Evolutionary conservation across 2,113 vertebrate species (phyloP), one percentile per base, ranked within the genome.

Genomic region (Chamaetylas fuelleborni): DNA sequence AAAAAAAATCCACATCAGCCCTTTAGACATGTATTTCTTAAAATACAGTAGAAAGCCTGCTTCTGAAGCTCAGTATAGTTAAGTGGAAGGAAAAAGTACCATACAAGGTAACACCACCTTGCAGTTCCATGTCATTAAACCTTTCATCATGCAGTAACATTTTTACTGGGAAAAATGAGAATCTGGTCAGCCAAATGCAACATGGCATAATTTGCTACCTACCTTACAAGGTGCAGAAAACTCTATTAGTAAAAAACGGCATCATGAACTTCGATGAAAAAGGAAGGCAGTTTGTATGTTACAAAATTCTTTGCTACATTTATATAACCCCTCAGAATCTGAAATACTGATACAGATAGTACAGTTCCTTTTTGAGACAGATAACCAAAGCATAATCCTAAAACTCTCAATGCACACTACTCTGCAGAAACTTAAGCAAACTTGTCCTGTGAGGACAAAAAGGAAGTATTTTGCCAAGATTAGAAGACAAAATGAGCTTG

Each of bases 151-250:
- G 12, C 47, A 82, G 40, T 8, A 61, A 54, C 20, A 43, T 54
- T 88, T 90, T 77, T 51, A 76, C 18, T 6, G 18, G 45, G 40
- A 56, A 58, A 48, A 93, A 36, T 1, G 5, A 88, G 11, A 62
- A 77, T 31, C 36, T 72, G 36, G 20, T 91, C 58, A 51, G 48
- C 17, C 66, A 51, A 85, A 48, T 3, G 1, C 40, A 90, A 79
- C 17, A 38, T 0, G 56, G 28, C 31, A 34, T 42, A 58, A 79
- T 61, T 82, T 57, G 45, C 47, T 70, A 88, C 79, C 82, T 94
- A 94, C 82, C 85, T 94, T 12, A 64, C 33, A 58, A 56, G 8
- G 34, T 88, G 51, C 74, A 93, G 28, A 86, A 86, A 88, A 73
- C 19, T 42, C 2, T 24, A 57, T 34, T 57, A 82, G 81, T 42